Base-by-base conservation (phyloP, 2,888 invertebrate genomes). In the Lepidocyrtoides sp. region DNA sequence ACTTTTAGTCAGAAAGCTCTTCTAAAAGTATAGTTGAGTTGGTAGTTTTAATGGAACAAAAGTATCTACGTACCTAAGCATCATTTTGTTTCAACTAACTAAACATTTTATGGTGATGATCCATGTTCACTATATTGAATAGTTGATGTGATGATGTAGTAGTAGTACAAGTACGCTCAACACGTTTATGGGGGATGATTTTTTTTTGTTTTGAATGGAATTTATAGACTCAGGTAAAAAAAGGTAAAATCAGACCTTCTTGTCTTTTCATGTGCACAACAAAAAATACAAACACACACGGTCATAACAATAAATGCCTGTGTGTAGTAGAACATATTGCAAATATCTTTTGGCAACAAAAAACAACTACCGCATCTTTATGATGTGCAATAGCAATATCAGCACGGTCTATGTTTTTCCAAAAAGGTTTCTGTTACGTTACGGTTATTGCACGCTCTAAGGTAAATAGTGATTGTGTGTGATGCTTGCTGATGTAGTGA, bases 91-190 rank as follows among this genome's bases (percentile, higher is more conserved):
- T 23, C 23, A 12, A 12, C 7, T 12, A 29, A 17, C 57, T 85
- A 72, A 75, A 86, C 77, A 86, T 77, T 86, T 86, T 77, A 63
- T 77, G 75, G 48, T 26, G 36, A 60, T 86, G 60, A 77, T 63
- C 44, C 77, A 57, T 60, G 57, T 23, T 48, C n/a, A 51, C 20
- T 66, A 57, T 57, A 57, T 66, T 66, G 66, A n/a, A 66, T 66
- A n/a, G 29, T 66, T 32, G n/a, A n/a, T n/a, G n/a, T n/a, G n/a
- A n/a, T n/a, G n/a, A n/a, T n/a, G n/a, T n/a, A n/a, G n/a, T n/a
- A n/a, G 32, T n/a, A 1, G 60, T 60, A 23, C 23, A 23, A 23
- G 60, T 60, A 10, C 23, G 23, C 26, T 60, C 60, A 41, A 41
- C 23, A 41, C 20, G 10, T 72, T 44, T 10, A 36, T 72, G 72